phyloP scores from a whole-genome alignment of 2,113 vertebrate genomes.

The Nasalis larvatus region DNA sequence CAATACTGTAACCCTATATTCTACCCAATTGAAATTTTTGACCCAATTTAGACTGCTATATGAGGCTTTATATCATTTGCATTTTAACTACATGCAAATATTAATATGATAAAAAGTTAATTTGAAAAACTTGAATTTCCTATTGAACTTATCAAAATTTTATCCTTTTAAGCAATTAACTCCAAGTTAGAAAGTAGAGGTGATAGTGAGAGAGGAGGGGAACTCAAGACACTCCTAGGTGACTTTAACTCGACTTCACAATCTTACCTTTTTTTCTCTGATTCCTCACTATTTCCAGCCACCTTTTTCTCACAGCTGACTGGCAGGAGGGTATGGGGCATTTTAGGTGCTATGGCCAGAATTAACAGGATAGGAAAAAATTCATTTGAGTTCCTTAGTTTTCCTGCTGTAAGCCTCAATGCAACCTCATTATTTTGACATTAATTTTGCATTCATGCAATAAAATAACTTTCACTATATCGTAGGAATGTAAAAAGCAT shows the following conservation, averaged over 20 bases:
- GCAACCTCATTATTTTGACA: slow-evolving; percentile 20
- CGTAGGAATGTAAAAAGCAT: slow-evolving; percentile 16
- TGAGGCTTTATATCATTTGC: neutral
- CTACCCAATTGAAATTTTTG: neutral
- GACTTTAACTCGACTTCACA: neutral
- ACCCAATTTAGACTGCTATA: neutral
- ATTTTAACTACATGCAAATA: neutral
- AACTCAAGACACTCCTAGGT: neutral
- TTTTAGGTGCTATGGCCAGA: neutral
- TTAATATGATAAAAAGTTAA: slow-evolving; percentile 13
- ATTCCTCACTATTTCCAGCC: neutral
- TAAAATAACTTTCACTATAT: slow-evolving; percentile 30
- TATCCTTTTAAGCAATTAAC: neutral
- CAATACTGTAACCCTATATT: neutral
- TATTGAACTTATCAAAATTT: neutral
- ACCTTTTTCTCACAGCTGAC: neutral
- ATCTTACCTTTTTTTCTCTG: neutral
- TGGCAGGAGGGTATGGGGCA: neutral
- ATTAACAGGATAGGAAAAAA: neutral
- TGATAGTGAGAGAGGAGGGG: neutral
- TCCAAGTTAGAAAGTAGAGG: neutral
- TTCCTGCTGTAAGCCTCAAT: neutral
- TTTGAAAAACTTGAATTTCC: neutral
- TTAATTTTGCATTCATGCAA: slow-evolving; percentile 28
- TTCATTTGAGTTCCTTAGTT: neutral